Base-by-base conservation (phyloP, 2,797 vertebrate species). In the Myotis findleyi region DNA sequence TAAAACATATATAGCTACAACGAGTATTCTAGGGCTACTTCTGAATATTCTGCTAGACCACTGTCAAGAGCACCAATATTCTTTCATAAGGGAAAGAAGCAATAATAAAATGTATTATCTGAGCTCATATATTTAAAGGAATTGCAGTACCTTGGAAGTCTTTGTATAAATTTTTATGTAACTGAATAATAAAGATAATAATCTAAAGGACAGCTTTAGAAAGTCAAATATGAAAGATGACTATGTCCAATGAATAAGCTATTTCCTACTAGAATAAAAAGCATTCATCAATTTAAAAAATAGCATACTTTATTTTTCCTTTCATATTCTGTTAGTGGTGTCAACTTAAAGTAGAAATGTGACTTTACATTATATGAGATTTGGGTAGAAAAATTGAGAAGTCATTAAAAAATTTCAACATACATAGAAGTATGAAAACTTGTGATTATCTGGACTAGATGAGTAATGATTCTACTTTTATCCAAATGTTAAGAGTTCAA, bases 81-180 rank as follows among this genome's bases (percentile, higher is more conserved):
- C 55, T 83, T 91, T 62, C 21, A 66, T 21, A 33, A 57, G 30
- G 73, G 5, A 73, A 57, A 41, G 33, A 91, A 14, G 6, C 2
- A 27, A 90, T 10, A 83, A 3, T 66, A 76, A 77, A 27, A 81
- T 77, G 83, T 91, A 86, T n/a, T 86, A 36, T 21, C 17, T 66
- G 66, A 64, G 30, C 81, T 95, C 11, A 80, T 30, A 93, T 96
- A 89, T 68, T 64, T 91, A 76, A 87, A 89, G 33, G 41, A 49
- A 71, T 10, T n/a, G 8, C n/a, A 91, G 23, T 73, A 59, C 2
- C 53, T 51, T 96, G 64, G 92, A 90, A 14, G 0, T 71, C 18
- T 95, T 87, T 96, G 25, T 47, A 30, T 41, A 79, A 95, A 93
- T 23, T 91, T 97, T 94, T 88, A 80, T 88, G 76, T 95, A 83